Evolutionary conservation across 1,140 invertebrate genomes (phyloP), one percentile per base, ranked within the genome.

Genomic region (Littorina saxatilis): DNA sequence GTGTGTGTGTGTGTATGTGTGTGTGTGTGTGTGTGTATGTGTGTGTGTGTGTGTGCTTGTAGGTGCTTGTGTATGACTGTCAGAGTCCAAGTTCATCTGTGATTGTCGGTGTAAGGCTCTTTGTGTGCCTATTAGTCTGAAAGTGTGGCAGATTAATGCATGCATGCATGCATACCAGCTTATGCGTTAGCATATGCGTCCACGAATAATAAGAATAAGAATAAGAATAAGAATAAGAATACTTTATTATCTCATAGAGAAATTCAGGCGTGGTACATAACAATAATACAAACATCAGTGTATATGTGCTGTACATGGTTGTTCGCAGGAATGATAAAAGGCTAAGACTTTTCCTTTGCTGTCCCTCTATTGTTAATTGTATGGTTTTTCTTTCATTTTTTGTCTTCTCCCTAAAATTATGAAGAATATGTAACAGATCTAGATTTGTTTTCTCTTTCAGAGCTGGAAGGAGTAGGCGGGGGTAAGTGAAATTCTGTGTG

Each of bases 21-120:
- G 43, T 47, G 61, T 66, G 61, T 66, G 61, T 66, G 61, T 66
- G 61, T 66, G 61, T 66, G 61, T 66, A 23, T 66, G 35, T 72
- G 68, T 27, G 68, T 72, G 35, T 27, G 68, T 72, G 35, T 27
- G 68, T 72, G n/a, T 72, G n/a, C 9, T 3, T 72, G 35, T 72
- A n/a, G 13, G 68, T 72, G 68, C n/a, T 3, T 72, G 58, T 61
- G 20, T 29, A 23, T 29, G 27, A 5, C 7, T 61, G 58, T 61
- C 4, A 13, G 20, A 11, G 58, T 61, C 5, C 23, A 7, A 5
- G 58, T 61, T 9, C n/a, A 23, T n/a, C 5, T 23, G 20, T 61
- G 20, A 13, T 29, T 9, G 9, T 61, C 5, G 58, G 7, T 23
- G 58, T 61, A 61, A 23, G 4, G 4, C 4, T 29, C 23, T 61